Base-by-base conservation (phyloP, 2,113 vertebrate species). In the Lophius piscatorius region DNA sequence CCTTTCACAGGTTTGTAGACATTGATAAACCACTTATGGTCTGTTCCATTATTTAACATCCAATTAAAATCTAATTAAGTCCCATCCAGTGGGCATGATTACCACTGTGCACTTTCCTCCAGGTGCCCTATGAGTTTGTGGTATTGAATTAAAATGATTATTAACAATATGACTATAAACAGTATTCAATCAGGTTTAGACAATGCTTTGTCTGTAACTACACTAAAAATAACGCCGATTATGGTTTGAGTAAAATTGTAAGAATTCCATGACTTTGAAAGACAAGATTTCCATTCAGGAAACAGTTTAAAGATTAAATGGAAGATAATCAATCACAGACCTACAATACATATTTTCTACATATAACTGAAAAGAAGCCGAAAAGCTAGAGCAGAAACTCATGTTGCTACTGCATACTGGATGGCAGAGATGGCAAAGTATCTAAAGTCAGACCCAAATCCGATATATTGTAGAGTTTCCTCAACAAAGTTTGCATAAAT, bases 1-100 rank as follows among this genome's bases (percentile, higher is more conserved):
- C 83, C 79, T 76, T 87, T 88, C 73, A 72, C 71, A 88, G 89
- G 87, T 90, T 83, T 73, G 69, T 56, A 63, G 76, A 82, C 89
- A 89, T 90, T 87, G 90, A 90, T 91, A 90, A 92, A 89, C 71
- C 70, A 74, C 85, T 87, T 68, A 74, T 72, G 75, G 67, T 78
- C 77, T 64, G 68, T 82, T 77, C 86, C 81, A 80, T 88, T 87
- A 89, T 72, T 89, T 88, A 89, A 89, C 70, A 78, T 83, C 74
- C 86, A 91, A 92, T 92, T 92, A 92, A 74, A 87, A 83, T 82
- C 68, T 86, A 84, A 92, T 92, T 91, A 92, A 83, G 73, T 75
- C 47, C 70, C 79, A 82, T 88, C 86, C 83, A 84, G 63, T 86
- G 78, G 78, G 84, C 65, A 83, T 40, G 82, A 84, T 87, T 86